Evolutionary conservation across 2,113 vertebrate species (phyloP), one percentile per base, ranked within the genome.

Genomic region (Gulo gulo): DNA sequence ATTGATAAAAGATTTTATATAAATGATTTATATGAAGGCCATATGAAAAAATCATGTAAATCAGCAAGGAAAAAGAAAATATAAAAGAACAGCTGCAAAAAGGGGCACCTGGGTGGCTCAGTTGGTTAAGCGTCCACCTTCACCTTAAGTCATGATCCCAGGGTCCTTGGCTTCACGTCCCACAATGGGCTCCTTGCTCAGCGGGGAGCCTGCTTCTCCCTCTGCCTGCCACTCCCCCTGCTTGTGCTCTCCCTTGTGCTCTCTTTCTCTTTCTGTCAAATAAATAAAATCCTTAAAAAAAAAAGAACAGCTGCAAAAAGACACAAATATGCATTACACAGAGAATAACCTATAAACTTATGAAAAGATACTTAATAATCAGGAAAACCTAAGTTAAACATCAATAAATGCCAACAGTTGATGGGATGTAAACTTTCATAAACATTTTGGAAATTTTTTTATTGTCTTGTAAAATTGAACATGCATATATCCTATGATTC

Each of bases 361-460:
- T 20, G 61, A 79, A 88, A 92, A 88, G 47, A 69, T 87, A 59
- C 47, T 81, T 87, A 67, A 82, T 95, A 67, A 82, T 95, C n/a
- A 88, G 21, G 0, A 24, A 74, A 88, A 65, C 88, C 23, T 23
- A 94, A 79, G 78, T 79, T 87, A 87, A 94, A 42, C 59, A 87
- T 69, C 47, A 79, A 7, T 24, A 67, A 94, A 69, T 45, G 13
- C n/a, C 52, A 92, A 23, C 39, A 69, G 11, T 45, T 57, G 12
- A 65, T 82, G 23, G 3, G 14, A 82, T 65, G 18, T 65, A 92
- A 74, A 76, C 29, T 84, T 91, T 52, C 63, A 21, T 42, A 45
- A 92, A 88, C 65, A 88, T 74, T 92, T 84, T 65, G 45, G 76
- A 88, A 63, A 79, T 36, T 55, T n/a, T 45, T 65, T 79, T 47